Base-by-base conservation (phyloP, 1,140 invertebrate species). In the Phymastichus coffea region DNA sequence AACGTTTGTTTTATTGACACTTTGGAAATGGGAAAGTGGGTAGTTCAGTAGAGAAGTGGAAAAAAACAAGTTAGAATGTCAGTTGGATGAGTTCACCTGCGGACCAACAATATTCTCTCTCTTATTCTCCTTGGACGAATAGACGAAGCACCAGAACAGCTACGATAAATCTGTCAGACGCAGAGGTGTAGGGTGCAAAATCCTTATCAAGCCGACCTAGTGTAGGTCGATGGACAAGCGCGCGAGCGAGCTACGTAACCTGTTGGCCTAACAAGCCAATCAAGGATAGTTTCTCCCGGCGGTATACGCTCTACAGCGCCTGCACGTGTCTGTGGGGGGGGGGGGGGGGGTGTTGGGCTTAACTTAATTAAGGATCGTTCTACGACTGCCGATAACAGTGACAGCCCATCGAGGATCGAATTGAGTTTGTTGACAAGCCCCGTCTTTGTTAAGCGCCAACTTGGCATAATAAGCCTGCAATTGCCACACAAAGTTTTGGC, bases 341-440 rank as follows among this genome's bases (percentile, higher is more conserved):
- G 15, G 19, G 9, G 48, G 35, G 49, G 35, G n/a, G 3, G 19
- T 61, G 56, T 57, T 20, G 51, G 66, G 55, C 38, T 70, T 74
- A 74, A 72, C 72, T 74, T 74, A 72, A 74, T 74, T 74, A 72
- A 70, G 63, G 70, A 66, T 67, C 69, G 71, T 69, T 71, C 69
- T 64, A 66, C 71, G 65, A 67, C 63, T 70, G 68, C 56, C 65
- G 65, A 67, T 72, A 70, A 63, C 63, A 65, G 52, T 41, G 63
- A 68, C 63, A 55, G 61, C 64, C n/a, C n/a, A n/a, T n/a, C n/a
- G n/a, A n/a, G n/a, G 56, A 61, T 53, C 40, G 46, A 51, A 54
- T 54, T 28, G 19, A 48, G 33, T 41, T 40, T 35, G 57, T 10
- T n/a, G n/a, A 20, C 43, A 15, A 10, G 19, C 10, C 23, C 9